Evolutionary conservation across 2,888 invertebrate genomes (phyloP).

Genomic region (Seira musarum): DNA sequence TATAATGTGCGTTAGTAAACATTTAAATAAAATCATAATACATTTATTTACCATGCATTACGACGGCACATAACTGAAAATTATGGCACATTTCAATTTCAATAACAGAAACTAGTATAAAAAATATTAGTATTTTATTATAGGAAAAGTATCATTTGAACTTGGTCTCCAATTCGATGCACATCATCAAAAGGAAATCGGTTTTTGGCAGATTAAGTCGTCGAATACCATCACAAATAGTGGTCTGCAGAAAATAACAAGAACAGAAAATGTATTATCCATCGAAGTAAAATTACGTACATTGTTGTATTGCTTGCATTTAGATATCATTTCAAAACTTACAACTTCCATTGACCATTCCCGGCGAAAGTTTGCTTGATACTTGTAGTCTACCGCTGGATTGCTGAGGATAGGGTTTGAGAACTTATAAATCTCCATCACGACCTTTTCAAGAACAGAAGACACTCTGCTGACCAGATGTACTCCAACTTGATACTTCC

Average conservation of each 20-base stretch:
- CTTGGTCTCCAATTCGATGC: conserved; percentile 58
- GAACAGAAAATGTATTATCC: conserved; percentile 2
- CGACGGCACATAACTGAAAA: too few relatives aligned
- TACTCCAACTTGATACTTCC: conserved; percentile 27
- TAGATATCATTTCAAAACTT: conserved; percentile 38
- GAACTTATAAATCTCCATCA: conserved; percentile 54
- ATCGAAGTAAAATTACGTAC: conserved; percentile 4
- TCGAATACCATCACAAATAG: conserved; percentile 63
- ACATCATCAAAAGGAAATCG: conserved; percentile 52
- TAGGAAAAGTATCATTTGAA: conserved; percentile 53
- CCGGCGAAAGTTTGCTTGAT: conserved; percentile 55
- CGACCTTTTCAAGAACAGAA: conserved; percentile 60
- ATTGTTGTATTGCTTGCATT: too few relatives aligned
- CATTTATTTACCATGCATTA: too few relatives aligned
- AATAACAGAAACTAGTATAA: too few relatives aligned
- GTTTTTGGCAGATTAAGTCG: conserved; percentile 55
- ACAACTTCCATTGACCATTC: conserved; percentile 63
- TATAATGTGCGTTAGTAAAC: too few relatives aligned
- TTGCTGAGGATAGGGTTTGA: conserved; percentile 49
- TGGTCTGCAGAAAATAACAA: conserved; percentile 49
- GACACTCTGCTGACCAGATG: conserved; percentile 39
- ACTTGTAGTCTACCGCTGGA: conserved; percentile 40
- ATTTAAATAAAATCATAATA: too few relatives aligned
- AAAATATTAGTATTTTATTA: too few relatives aligned
- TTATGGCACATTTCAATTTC: too few relatives aligned